phyloP scores from a whole-genome alignment of 1,140 invertebrate genomes.

The Euborellia annulipes region DNA sequence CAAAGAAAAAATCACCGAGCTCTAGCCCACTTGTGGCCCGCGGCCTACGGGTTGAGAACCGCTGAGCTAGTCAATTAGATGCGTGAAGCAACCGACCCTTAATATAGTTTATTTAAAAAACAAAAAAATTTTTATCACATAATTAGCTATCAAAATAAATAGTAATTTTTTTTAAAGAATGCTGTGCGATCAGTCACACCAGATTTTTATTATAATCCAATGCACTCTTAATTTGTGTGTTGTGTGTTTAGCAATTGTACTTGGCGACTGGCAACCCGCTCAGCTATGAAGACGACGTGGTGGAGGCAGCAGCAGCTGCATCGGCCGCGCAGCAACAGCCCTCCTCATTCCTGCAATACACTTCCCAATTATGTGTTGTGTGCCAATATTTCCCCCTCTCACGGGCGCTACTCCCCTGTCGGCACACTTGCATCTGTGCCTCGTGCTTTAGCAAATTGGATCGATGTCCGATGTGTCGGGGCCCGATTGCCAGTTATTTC shows the following conservation, averaged over 20 bases:
- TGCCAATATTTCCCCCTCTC: constrained; percentile 60
- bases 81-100: too few species aligned
- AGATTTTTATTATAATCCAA: too few species aligned
- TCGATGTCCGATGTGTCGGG: constrained; percentile 66
- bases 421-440: constrained; percentile 69
- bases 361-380: constrained; percentile 58
- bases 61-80: too few species aligned
- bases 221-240: too few species aligned
- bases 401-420: constrained; percentile 60
- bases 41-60: too few species aligned
- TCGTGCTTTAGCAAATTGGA: constrained; percentile 55
- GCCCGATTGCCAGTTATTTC: constrained; percentile 63
- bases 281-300: constrained; percentile 34
- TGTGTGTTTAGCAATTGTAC: constrained; percentile 60
- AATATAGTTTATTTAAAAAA: too few species aligned
- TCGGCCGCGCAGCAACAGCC: constrained; percentile 1
- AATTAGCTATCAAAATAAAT: too few species aligned
- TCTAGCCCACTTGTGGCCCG: too few species aligned
- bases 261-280: constrained; percentile 47
- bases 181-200: too few species aligned
- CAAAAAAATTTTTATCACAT: too few species aligned
- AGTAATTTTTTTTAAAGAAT: too few species aligned
- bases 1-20: too few species aligned
- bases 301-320: constrained; percentile 25
- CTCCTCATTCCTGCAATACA: constrained; percentile 25